Evolutionary conservation across 2,888 invertebrate genomes (phyloP).

Genomic region (Hirudinaria manillensis): DNA sequence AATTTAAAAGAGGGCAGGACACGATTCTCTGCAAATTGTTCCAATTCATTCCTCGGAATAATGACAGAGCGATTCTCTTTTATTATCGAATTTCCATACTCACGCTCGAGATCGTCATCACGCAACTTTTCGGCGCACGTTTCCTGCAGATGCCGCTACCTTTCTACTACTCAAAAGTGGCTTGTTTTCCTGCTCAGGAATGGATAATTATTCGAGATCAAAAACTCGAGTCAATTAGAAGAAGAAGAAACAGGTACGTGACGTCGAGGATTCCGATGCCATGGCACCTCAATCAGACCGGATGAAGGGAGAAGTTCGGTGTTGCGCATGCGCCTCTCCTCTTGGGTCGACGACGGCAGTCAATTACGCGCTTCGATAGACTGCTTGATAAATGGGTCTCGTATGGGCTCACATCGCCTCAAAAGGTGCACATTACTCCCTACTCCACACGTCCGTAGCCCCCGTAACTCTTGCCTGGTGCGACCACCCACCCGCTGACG

Average conservation of each 20-base stretch:
- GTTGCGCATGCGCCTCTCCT: slow-evolving; percentile 2
- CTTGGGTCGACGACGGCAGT: not conserved
- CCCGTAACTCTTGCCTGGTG: too few species aligned
- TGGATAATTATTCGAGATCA: slow-evolving; percentile 13
- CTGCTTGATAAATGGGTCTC: slow-evolving; percentile 10
- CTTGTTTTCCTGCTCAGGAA: not conserved
- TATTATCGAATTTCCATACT: slow-evolving; percentile 8
- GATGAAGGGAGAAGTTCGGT: not conserved
- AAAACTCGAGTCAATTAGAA: slow-evolving; percentile 13
- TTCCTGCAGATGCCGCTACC: not conserved
- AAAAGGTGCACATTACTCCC: too few species aligned
- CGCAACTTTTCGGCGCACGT: not conserved
- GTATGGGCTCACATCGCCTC: not conserved
- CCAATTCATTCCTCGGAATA: slow-evolving; percentile 7
- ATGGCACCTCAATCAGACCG: not conserved
- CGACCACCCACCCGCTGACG: not conserved
- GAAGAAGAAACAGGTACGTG: slow-evolving; percentile 1
- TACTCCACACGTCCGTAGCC: too few species aligned
- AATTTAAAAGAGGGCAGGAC: not conserved
- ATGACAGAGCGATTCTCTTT: slow-evolving; percentile 14
- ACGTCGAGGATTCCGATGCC: not conserved
- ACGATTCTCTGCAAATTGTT: slow-evolving; percentile 3
- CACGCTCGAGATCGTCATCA: not conserved
- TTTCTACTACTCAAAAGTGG: not conserved
- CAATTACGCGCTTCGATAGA: slow-evolving; percentile 4